phyloP scores from a whole-genome alignment of 1,140 invertebrate genomes.

The Microvelia longipes region DNA sequence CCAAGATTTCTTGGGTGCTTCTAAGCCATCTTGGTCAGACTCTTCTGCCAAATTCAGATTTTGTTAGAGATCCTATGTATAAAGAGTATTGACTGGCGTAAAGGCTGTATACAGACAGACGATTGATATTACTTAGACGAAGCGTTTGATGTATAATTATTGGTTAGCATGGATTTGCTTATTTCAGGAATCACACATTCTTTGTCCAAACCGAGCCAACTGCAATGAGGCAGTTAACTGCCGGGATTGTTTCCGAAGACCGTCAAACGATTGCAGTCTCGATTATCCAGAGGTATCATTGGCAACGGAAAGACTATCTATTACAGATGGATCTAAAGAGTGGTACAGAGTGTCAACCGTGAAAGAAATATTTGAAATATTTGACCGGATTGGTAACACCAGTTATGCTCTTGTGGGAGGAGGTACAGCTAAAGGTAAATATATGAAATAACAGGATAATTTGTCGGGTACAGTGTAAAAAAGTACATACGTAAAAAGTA shows the following conservation, averaged over 20 bases:
- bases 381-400: slow-evolving; percentile 7
- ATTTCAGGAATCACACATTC: background rate
- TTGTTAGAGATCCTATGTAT: no score
- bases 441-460: slow-evolving; percentile 1
- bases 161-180: no score
- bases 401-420: slow-evolving; percentile 44
- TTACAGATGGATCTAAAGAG: background rate
- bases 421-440: slow-evolving; percentile 46
- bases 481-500: background rate
- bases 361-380: slow-evolving; percentile 8
- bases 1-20: no score
- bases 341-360: slow-evolving; percentile 2
- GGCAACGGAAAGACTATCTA: background rate
- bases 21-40: no score
- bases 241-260: background rate
- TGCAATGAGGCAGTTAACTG: background rate
- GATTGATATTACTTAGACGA: no score
- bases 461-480: background rate
- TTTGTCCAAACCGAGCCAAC: background rate
- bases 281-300: background rate
- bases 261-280: background rate
- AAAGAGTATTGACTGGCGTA: no score
- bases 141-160: no score
- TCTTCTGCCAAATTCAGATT: no score
- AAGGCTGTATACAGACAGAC: no score